Conservation (phyloP, 1,140 invertebrate genomes). For the Agrilus planipennis region DNA sequence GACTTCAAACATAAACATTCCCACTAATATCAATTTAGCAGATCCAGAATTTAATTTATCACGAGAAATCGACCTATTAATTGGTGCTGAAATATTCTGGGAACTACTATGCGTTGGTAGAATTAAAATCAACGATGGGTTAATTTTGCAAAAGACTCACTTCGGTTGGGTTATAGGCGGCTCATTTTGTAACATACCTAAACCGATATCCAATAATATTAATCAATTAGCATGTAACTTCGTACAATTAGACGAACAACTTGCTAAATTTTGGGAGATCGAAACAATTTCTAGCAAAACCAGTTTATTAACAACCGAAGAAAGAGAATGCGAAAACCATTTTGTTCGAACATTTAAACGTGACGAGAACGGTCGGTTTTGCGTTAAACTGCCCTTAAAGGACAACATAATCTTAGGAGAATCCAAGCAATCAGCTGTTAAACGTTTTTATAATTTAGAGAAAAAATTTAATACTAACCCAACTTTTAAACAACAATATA, state of each 20-base stretch:
- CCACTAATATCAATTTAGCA: neutral
- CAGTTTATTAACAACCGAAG: neutral
- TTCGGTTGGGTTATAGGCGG: neutral
- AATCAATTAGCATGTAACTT: too few species aligned
- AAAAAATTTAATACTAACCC: neutral
- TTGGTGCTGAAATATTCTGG: neutral
- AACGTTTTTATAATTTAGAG: conserved; percentile 2
- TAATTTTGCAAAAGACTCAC: neutral
- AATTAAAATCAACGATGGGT: neutral
- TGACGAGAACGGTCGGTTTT: conserved; percentile 1
- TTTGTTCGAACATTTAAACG: conserved; percentile 2
- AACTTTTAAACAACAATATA: conserved; percentile 1
- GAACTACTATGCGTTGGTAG: neutral
- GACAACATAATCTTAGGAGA: conserved; percentile 4
- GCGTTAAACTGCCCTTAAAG: conserved; percentile 6
- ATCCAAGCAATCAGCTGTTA: neutral
- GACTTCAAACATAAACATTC: neutral
- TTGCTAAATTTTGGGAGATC: neutral
- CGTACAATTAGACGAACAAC: neutral
- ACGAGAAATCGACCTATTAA: neutral
- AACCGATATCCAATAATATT: too few species aligned
- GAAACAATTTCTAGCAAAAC: neutral
- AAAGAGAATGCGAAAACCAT: neutral
- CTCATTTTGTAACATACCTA: too few species aligned
- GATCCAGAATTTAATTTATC: neutral